phyloP scores from a whole-genome alignment of 2,113 vertebrate genomes.

The Oryzias javanicus region DNA sequence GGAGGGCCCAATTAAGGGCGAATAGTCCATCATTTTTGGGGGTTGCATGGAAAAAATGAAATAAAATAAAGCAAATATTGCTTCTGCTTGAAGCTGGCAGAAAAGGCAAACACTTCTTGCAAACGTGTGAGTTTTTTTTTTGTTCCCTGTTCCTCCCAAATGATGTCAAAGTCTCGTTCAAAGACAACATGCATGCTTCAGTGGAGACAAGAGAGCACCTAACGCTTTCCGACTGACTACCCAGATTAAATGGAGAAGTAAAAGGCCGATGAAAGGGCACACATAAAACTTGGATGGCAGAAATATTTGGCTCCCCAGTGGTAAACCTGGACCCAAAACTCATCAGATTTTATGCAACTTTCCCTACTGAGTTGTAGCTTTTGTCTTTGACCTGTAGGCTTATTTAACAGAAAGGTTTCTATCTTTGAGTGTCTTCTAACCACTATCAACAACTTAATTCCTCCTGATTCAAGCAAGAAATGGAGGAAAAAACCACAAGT shows the following conservation, averaged over 20 bases:
- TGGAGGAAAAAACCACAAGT: conserved; percentile 29
- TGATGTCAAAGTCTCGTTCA: conserved; percentile 45
- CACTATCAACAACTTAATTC: conserved; percentile 24
- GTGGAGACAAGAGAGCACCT: conserved; percentile 62
- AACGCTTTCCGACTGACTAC: conserved; percentile 65
- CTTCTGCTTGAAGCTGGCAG: conserved; percentile 3
- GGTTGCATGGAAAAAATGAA: conserved; percentile 20
- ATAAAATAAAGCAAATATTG: conserved; percentile 21
- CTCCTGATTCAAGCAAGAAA: conserved; percentile 14
- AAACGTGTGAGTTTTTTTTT: conserved; percentile 26
- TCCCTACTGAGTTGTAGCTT: no score
- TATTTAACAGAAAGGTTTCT: neutral
- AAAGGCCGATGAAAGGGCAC: conserved; percentile 24
- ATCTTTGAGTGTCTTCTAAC: conserved; percentile 28
- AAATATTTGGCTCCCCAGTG: conserved; percentile 27
- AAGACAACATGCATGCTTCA: conserved; percentile 60
- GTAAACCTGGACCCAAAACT: neutral
- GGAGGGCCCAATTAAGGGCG: conserved; percentile 14
- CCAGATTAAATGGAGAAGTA: conserved; percentile 43
- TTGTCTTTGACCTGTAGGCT: no score
- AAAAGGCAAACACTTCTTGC: conserved; percentile 7
- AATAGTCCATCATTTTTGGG: conserved; percentile 7
- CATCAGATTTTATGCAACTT: neutral
- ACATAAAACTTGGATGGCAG: conserved; percentile 32
- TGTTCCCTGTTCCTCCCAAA: conserved; percentile 15